Conservation (phyloP, 2,888 invertebrate genomes). For the Dicycla oo region DNA sequence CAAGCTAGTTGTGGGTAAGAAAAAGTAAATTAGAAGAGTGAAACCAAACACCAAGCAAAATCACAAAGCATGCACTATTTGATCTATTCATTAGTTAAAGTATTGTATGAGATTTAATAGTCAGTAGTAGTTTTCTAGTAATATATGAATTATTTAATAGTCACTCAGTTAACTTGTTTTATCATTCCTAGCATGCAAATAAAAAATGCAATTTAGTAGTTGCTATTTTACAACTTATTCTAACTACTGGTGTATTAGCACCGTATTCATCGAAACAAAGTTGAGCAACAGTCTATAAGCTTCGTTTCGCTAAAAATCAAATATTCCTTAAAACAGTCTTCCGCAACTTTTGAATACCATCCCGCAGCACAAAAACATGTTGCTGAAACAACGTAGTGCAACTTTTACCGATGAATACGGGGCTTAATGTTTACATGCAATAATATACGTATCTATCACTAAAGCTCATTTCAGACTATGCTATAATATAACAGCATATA, state of each 20-base stretch:
- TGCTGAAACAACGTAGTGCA: background rate
- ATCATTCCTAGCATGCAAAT: conserved; percentile 13
- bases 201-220: conserved; percentile 14
- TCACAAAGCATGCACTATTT: conserved; percentile 11
- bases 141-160: background rate
- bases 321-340: background rate
- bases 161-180: background rate
- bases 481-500: too few species aligned
- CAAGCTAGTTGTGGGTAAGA: conserved; percentile 84
- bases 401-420: background rate
- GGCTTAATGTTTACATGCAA: background rate
- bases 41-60: conserved; percentile 58
- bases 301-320: background rate
- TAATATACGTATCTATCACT: too few species aligned
- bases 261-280: background rate
- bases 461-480: too few species aligned
- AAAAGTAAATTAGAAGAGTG: conserved; percentile 68
- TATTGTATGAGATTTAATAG: conserved; percentile 3
- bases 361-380: background rate
- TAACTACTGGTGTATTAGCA: background rate
- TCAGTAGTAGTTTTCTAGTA: background rate
- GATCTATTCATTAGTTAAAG: background rate
- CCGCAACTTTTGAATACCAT: too few species aligned
- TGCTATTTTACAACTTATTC: background rate
- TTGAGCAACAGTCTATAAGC: background rate